Base-by-base conservation (phyloP, 2,888 invertebrate species). In the Phaedon cochleariae region DNA sequence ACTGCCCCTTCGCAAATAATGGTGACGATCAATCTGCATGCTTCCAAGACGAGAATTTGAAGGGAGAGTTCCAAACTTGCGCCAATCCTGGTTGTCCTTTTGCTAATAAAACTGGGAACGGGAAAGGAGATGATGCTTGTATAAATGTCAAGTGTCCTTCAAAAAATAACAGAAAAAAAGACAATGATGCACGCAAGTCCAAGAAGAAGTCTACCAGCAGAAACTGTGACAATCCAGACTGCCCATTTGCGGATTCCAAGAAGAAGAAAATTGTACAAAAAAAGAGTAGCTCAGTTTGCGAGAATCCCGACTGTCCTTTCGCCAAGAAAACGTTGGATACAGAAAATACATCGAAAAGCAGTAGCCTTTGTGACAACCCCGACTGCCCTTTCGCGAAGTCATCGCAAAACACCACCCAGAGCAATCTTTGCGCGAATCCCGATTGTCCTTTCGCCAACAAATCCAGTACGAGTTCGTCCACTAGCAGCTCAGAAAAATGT, bases 211-310 rank as follows among this genome's bases (percentile, higher is more conserved):
- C 9, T 10, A 22, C 18, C 2, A 34, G 20, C 7, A 61, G 53
- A 22, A 21, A 67, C n/a, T 78, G 78, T 59, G 71, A 66, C 10
- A 68, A 73, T 45, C 73, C 78, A 6, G 68, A 74, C 21, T 77
- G 77, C 57, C 77, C 77, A 1, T 73, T 68, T 45, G 65, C 49
- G 57, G 9, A 53, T 18, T 18, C 12, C 12, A 59, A 61, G 31
- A 57, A 20, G 7, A 49, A 52, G 17, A 52, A 20, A n/a, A 48
- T 74, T 59, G 73, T 64, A n/a, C 62, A 60, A 57, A 57, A 55
- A 48, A 64, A 64, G 31, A 34, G 31, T 10, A 34, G 31, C 9
- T 34, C 31, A 34, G 1, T 10, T 9, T 76, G 75, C 34, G 70
- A 67, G 12, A 74, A 75, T 59, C 72, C 75, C 0, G 57, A 69